phyloP scores from a whole-genome alignment of 2,113 vertebrate species.

The Cisticola juncidis region DNA sequence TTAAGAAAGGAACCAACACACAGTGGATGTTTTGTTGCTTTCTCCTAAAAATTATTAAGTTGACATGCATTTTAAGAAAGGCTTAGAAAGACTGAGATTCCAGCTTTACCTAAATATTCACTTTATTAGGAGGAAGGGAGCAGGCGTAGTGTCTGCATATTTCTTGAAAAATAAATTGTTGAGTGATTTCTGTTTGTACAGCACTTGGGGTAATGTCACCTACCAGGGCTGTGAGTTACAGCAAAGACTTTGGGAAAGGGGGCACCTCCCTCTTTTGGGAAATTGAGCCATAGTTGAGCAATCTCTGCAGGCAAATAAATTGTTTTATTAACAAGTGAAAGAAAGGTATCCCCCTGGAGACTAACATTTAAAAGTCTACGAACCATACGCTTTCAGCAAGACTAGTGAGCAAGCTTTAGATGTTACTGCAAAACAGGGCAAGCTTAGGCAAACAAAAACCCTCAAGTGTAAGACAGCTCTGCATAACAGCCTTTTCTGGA shows the following conservation, averaged over 20 bases:
- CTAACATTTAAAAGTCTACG: background rate
- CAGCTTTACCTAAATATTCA: background rate
- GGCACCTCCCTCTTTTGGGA: background rate
- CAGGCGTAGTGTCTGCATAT: background rate
- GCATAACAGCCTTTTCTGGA: background rate
- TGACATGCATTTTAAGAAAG: background rate
- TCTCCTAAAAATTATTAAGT: background rate
- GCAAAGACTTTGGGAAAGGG: background rate
- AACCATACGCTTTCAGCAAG: background rate
- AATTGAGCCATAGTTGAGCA: background rate
- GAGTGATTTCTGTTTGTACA: background rate
- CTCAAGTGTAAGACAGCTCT: background rate
- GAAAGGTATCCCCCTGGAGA: background rate
- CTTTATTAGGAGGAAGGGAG: background rate
- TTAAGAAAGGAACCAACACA: background rate
- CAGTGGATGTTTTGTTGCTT: background rate
- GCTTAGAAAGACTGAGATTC: background rate
- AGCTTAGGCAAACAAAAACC: background rate
- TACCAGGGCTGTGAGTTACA: background rate
- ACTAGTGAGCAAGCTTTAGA: background rate
- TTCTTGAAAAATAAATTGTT: background rate
- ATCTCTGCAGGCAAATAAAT: background rate
- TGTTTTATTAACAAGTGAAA: background rate
- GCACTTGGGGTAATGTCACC: background rate
- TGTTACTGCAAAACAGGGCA: background rate